Percentiles rank a stretch among this genome's conserved stretches.
Conservation (phyloP, 1,140 invertebrate species). For the Dufourea novaeangliae region DNA sequence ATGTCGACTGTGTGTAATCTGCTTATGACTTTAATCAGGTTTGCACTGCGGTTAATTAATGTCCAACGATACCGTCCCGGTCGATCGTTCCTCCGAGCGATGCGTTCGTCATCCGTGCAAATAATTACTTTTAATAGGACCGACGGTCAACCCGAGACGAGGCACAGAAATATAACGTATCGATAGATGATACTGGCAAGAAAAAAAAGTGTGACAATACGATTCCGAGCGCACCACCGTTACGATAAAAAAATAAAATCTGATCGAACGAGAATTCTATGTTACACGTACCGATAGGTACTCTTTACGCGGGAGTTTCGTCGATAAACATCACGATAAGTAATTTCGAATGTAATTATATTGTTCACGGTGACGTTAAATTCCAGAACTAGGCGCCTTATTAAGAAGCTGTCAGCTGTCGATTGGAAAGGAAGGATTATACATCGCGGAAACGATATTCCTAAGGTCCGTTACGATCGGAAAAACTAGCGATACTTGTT, state of each 20-base stretch:
- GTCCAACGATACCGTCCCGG: constrained; percentile 46
- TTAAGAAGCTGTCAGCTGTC: neutral
- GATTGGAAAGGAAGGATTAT: too few species aligned
- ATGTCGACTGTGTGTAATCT: constrained; percentile 50
- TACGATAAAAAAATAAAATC: too few species aligned
- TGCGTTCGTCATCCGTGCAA: neutral
- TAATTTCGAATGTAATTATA: constrained; percentile 14
- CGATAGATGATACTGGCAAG: neutral
- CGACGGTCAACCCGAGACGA: neutral
- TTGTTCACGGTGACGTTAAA: neutral
- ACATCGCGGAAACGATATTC: too few species aligned
- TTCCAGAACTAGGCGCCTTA: neutral
- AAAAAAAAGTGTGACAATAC: neutral
- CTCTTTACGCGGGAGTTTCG: too few species aligned
- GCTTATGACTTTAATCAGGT: constrained; percentile 56
- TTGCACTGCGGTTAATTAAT: constrained; percentile 58
- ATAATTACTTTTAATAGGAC: constrained; percentile 1
- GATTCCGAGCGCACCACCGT: neutral
- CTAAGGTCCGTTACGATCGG: too few species aligned
- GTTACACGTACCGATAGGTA: too few species aligned
- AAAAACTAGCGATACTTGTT: too few species aligned
- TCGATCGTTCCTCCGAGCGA: constrained; percentile 35
- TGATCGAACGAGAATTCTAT: too few species aligned
- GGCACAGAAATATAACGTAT: neutral
- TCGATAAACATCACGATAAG: neutral